phyloP scores from a whole-genome alignment of 92 coral and sea anemone genomes.

The Montipora capitata region DNA sequence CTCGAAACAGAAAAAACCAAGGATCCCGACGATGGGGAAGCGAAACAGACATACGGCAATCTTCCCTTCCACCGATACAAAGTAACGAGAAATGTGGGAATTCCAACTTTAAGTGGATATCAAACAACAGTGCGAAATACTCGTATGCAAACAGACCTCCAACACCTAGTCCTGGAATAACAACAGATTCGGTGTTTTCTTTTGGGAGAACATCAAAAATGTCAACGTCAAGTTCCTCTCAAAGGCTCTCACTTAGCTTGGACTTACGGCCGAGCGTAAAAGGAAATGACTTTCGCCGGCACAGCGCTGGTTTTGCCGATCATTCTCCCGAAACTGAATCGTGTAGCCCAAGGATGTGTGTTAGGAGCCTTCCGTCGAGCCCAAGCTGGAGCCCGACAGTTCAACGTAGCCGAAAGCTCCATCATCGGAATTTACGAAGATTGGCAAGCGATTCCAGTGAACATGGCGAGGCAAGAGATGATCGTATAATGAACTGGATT shows the following conservation, averaged over 20 bases:
- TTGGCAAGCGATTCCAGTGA: constrained; percentile 37
- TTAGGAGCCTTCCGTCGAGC: constrained; percentile 56
- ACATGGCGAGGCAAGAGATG: constrained; percentile 28
- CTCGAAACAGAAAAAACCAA: background rate
- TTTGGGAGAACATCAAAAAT: constrained; percentile 32
- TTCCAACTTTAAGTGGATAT: constrained; percentile 1
- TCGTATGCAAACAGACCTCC: constrained; percentile 30
- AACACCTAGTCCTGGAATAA: constrained; percentile 22
- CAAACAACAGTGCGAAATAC: constrained; percentile 32
- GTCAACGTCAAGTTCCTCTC: constrained; percentile 40
- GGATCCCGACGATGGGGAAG: constrained; percentile 50
- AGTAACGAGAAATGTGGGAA: constrained; percentile 20
- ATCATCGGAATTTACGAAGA: constrained; percentile 17
- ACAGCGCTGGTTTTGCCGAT: constrained; percentile 20
- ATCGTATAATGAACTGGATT: constrained; percentile 57
- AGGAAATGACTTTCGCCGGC: constrained; percentile 13
- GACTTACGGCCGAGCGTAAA: constrained; percentile 3
- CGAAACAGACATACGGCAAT: constrained; percentile 40
- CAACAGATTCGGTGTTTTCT: constrained; percentile 22
- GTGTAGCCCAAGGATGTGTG: constrained; percentile 37
- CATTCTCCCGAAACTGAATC: constrained; percentile 23
- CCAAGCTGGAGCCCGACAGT: constrained; percentile 21
- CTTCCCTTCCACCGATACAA: constrained; percentile 50
- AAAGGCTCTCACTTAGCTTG: constrained; percentile 32
- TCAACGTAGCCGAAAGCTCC: constrained; percentile 27